phyloP scores from a whole-genome alignment of 2,797 vertebrate genomes.

The Tamandua tetradactyla region DNA sequence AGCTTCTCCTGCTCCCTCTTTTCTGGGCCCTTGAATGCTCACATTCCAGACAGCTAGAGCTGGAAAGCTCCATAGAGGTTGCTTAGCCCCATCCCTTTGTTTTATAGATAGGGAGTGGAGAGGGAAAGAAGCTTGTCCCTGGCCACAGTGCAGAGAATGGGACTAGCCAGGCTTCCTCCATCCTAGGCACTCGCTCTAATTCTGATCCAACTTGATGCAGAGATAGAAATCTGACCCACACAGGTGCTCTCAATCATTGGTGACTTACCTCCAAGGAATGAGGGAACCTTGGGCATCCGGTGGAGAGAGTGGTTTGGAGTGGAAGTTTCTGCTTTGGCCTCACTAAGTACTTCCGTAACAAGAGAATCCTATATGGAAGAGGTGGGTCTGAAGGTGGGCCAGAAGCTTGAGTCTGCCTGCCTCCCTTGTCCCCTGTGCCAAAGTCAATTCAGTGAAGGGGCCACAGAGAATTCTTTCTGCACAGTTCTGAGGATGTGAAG shows the following conservation, averaged over 20 bases:
- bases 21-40: background rate
- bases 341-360: background rate
- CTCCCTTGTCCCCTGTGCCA: rapidly evolving
- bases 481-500: background rate
- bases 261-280: background rate
- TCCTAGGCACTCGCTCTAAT: background rate
- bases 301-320: background rate
- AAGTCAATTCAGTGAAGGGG: background rate
- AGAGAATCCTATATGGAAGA: background rate
- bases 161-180: background rate
- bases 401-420: background rate
- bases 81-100: background rate
- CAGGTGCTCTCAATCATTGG: background rate
- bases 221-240: background rate
- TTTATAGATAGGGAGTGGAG: background rate
- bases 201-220: background rate
- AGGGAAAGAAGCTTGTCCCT: background rate
- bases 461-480: background rate
- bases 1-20: background rate
- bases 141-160: background rate
- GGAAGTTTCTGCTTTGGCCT: background rate
- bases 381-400: too few species aligned
- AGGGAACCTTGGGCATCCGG: background rate
- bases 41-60: background rate
- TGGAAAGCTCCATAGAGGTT: conserved; percentile 20